Base-by-base conservation (phyloP, 1,140 invertebrate genomes). In the Drosophila bocki region DNA sequence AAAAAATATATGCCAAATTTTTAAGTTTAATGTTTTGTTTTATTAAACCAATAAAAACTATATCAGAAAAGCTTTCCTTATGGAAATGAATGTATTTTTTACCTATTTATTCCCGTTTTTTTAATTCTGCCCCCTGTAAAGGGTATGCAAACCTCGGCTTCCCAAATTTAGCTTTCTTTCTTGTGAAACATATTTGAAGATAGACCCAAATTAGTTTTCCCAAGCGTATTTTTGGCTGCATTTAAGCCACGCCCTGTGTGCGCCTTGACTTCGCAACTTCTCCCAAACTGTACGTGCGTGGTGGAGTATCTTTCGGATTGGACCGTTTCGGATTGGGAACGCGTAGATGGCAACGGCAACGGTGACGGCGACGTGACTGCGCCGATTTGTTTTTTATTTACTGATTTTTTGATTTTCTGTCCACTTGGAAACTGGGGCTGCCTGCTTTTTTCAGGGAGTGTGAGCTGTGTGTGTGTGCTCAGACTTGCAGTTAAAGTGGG, bases 351-450 rank as follows among this genome's bases (percentile, higher is more conserved):
- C 65, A 59, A 42, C 39, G 33, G 37, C 37, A 32, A 50, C 47
- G 63, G 35, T 22, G 41, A 32, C 47, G 64, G 17, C 42, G 51
- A 71, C 69, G 69, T 71, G 68, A 71, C 68, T 71, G 68, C 32
- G 65, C 45, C 32, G 37, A 33, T 50, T 50, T 50, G 26, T 12
- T 15, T 15, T 26, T 50, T 65, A 58, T 72, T 70, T 70, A 50
- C 44, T 70, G 69, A 65, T 53, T 69, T 63, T 53, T 37, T 50
- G 65, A 70, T 72, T 70, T 71, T 59, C 65, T 71, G 69, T 53
- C 45, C 53, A 59, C 35, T 71, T 59, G 35, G 45, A 72, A 72
- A 72, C 65, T 71, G 53, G 67, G 69, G 69, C 58, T 59, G 69
- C 53, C 69, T 29, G 32, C 45, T 72, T 15, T 64, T 57, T 70